Percentiles rank a stretch among this genome's conserved stretches.
phyloP scores from a whole-genome alignment of 2,888 invertebrate genomes.

The Aelia acuminata region DNA sequence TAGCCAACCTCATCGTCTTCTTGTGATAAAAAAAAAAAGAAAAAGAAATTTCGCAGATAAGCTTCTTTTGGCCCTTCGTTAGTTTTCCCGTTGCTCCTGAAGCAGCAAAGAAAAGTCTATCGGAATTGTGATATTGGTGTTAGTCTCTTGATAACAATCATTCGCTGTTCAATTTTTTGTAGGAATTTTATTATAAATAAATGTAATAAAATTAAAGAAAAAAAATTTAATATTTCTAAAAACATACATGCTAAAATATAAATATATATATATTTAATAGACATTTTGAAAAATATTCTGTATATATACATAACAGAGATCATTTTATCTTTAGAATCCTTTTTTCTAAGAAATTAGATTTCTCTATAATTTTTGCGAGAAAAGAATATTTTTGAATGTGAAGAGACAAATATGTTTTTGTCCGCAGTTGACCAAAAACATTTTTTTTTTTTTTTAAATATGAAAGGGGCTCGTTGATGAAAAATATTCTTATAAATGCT shows the following conservation, averaged over 20 bases:
- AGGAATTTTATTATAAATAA: constrained; percentile 45
- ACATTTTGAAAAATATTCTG: constrained; percentile 37
- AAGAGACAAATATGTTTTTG: constrained; percentile 47
- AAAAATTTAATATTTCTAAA: constrained; percentile 37
- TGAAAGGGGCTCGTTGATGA: neutral
- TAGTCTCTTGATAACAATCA: constrained; percentile 59
- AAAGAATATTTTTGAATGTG: constrained; percentile 45
- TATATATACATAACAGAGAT: constrained; percentile 52
- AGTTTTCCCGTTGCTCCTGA: constrained; percentile 19
- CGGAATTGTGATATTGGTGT: constrained; percentile 60
- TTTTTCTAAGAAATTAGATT: constrained; percentile 54
- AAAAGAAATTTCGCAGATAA: constrained; percentile 20
- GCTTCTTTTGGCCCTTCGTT: constrained; percentile 19
- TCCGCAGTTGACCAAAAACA: neutral
- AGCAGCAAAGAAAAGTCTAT: constrained; percentile 54
- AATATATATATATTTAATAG: constrained; percentile 52
- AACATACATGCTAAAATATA: constrained; percentile 48
- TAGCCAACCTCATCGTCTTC: neutral
- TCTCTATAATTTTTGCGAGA: constrained; percentile 43
- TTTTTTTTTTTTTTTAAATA: neutral
- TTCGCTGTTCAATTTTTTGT: constrained; percentile 60
- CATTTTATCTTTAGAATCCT: constrained; percentile 47
- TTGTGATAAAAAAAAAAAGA: constrained; percentile 36
- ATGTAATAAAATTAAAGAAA: neutral
- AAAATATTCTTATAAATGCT: neutral